These are phyloP conservation scores for Hesperophylax magnus DNA, from an alignment of 1,140 invertebrate genomes.

Conservation along the genomic window DNA sequence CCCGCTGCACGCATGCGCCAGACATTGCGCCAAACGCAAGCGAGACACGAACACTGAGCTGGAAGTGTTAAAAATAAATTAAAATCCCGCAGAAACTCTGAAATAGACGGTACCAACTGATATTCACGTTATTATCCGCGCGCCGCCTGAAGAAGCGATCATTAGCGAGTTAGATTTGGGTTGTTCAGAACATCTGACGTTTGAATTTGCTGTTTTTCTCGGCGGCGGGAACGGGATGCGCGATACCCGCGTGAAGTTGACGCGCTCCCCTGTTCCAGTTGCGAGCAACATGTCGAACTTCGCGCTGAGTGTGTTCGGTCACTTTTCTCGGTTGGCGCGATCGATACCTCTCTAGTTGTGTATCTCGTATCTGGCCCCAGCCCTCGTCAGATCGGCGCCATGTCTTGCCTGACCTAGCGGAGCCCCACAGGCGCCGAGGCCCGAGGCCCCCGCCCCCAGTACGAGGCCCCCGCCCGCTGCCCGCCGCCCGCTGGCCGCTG, in stretches of 20 bases:
- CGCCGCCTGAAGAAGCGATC: background rate
- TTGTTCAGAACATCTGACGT: background rate
- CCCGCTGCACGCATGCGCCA: slow-evolving; percentile 19
- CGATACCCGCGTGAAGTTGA: background rate
- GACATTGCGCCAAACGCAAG: slow-evolving; percentile 23
- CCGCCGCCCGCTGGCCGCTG: too few relatives aligned
- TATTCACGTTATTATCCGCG: background rate
- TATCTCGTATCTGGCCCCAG: background rate
- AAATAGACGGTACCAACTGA: background rate
- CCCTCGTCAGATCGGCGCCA: background rate
- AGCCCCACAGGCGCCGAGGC: background rate
- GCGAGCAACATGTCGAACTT: background rate
- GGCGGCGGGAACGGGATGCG: background rate
- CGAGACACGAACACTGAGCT: background rate
- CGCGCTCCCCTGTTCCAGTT: background rate
- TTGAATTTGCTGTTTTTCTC: background rate
- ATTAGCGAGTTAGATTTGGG: background rate
- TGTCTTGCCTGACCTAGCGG: background rate
- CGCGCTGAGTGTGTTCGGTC: background rate
- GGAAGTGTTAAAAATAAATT: background rate
- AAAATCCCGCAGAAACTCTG: background rate
- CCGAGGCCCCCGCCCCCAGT: background rate
- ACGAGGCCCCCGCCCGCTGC: background rate
- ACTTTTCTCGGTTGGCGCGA: background rate
- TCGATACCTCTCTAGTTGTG: slow-evolving; percentile 5